Evolutionary conservation across 2,113 vertebrate species (phyloP), one percentile per base, ranked within the genome.

Genomic region (Butastur rufipennis): DNA sequence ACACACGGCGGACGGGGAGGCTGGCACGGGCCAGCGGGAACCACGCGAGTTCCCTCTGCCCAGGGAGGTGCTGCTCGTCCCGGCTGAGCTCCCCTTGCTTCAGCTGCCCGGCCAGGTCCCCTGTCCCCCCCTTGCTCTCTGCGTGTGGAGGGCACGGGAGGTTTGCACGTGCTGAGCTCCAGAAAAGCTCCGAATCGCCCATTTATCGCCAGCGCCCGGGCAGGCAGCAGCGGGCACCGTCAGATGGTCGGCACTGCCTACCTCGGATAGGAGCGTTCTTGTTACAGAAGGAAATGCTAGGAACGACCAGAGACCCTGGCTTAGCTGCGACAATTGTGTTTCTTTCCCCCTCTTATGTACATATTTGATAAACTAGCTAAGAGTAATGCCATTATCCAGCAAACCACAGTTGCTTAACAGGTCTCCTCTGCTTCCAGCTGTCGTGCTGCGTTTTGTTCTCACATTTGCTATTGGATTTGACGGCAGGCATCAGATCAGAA

Each of bases 31-130:
- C 20, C 62, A 17, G 40, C 9, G 3, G 45, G 84, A 40, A 0
- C 65, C 12, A 0, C 2, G 1, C 2, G 1, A 1, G 43, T 5
- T 48, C 42, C 78, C 79, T 2, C 0, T n/a, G 52, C 52, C 55
- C 40, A 5, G n/a, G 59, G 32, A 25, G 53, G 55, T 52, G 52
- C 90, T 32, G 45, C 59, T 52, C 1, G 0, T 26, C 61, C 42
- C 5, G 2, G 47, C 65, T 19, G 42, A 77, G 59, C 70, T 45
- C 42, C 50, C 50, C 72, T 50, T 2, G 2, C 59, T 5, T 13
- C 77, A n/a, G 40, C 52, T 10, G 13, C 48, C 34, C 0, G 0
- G 21, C 36, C 47, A 5, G 42, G 31, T n/a, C 11, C 56, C 85
- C 45, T 5, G 31, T 22, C 32, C 20, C 50, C 67, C 9, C 43